These are phyloP conservation scores for Piaya cayana DNA, from an alignment of 2,113 vertebrate genomes.

Conservation along the genomic window DNA sequence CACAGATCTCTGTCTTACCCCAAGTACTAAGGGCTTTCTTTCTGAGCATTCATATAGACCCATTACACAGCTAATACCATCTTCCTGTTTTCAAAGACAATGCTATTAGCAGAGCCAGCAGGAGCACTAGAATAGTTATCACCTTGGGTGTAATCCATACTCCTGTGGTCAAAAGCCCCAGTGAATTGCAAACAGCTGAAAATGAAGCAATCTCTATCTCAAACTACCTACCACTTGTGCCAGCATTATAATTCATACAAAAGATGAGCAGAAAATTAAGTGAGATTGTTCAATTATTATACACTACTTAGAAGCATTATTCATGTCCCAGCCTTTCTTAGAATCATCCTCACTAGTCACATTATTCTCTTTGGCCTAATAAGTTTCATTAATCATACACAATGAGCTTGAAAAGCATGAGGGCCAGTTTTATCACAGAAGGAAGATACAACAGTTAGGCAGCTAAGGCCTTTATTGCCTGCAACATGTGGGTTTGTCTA, in stretches of 20 bases:
- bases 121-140: neutral
- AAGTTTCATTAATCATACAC: neutral
- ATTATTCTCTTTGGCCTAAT: neutral
- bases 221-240: neutral
- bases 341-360: neutral
- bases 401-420: neutral
- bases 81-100: neutral
- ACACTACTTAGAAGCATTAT: neutral
- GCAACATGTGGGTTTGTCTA: neutral
- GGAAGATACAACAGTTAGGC: neutral
- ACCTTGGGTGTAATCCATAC: neutral
- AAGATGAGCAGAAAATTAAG: neutral
- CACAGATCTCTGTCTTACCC: too few relatives aligned
- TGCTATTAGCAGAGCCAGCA: neutral
- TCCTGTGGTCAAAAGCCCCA: neutral
- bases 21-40: neutral
- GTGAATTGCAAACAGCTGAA: neutral
- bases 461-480: neutral
- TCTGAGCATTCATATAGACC: accelerated
- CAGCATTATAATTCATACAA: neutral
- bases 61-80: neutral
- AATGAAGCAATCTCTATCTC: neutral
- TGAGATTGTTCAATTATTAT: neutral
- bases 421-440: neutral
- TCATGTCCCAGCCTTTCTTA: neutral